Evolutionary conservation across 2,797 vertebrate species (phyloP).

Genomic region (Leucoraja ocellata): DNA sequence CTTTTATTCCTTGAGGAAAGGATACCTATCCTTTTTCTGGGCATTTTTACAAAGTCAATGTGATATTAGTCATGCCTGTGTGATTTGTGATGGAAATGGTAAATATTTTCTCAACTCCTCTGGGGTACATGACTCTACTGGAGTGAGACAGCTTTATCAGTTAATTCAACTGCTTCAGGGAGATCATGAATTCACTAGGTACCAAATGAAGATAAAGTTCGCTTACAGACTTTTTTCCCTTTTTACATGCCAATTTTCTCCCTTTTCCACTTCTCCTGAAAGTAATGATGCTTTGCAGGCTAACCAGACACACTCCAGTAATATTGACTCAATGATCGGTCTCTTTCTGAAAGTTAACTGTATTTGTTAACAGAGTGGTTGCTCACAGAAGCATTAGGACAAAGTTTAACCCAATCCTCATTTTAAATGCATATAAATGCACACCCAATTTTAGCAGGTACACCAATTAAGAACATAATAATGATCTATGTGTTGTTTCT

Average conservation of each 20-base stretch:
- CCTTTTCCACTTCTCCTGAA: slow-evolving; percentile 5
- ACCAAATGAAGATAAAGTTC: background rate
- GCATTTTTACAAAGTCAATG: slow-evolving; percentile 12
- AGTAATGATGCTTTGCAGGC: background rate
- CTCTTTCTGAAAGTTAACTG: background rate
- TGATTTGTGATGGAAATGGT: background rate
- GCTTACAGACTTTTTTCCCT: background rate
- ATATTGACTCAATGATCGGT: background rate
- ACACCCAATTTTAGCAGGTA: background rate
- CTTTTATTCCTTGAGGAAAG: background rate
- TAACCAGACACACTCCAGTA: background rate
- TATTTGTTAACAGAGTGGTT: background rate
- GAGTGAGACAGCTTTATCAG: slow-evolving; percentile 19
- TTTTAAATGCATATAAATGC: background rate
- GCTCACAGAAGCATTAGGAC: background rate
- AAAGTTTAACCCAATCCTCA: background rate
- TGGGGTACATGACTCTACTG: background rate
- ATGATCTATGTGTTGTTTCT: background rate
- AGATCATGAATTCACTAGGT: background rate
- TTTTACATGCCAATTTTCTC: background rate
- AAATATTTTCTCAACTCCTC: slow-evolving; percentile 26
- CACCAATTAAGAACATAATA: background rate
- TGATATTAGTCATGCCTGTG: slow-evolving; percentile 15
- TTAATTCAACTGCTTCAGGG: slow-evolving; percentile 21
- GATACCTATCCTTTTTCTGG: background rate